Conservation (phyloP, 2,888 invertebrate species). For the Alsophila aescularia region DNA sequence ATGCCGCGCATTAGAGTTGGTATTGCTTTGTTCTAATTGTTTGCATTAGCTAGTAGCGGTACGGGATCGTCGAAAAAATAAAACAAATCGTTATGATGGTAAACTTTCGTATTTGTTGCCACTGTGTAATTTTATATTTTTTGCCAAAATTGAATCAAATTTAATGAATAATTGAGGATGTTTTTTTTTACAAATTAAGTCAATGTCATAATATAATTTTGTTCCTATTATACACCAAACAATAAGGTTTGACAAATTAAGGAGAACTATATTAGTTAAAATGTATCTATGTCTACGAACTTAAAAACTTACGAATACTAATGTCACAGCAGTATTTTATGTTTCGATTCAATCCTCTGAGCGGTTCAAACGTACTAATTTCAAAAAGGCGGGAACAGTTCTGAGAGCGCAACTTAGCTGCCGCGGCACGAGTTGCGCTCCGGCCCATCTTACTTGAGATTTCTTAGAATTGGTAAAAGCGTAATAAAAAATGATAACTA, state of each 20-base stretch:
- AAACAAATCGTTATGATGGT: conserved; percentile 11
- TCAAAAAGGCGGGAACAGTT: too few species aligned
- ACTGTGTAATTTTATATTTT: conserved; percentile 22
- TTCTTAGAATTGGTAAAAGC: too few species aligned
- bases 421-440: too few species aligned
- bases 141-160: conserved; percentile 12
- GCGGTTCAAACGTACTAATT: too few species aligned
- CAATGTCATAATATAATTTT: background rate
- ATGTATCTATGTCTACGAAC: conserved; percentile 3
- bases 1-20: too few species aligned
- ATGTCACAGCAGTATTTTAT: background rate
- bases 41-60: too few species aligned
- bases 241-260: background rate
- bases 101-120: conserved; percentile 35
- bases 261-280: background rate
- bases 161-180: background rate
- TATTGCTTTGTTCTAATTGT: too few species aligned
- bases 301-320: background rate
- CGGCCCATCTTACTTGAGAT: too few species aligned
- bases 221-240: conserved; percentile 6
- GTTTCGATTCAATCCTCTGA: too few species aligned
- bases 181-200: conserved; percentile 11
- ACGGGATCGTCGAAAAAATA: background rate
- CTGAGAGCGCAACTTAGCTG: too few species aligned
- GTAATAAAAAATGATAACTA: too few species aligned